phyloP scores from a whole-genome alignment of 2,888 invertebrate genomes.

The Lacanobia wlatinum region DNA sequence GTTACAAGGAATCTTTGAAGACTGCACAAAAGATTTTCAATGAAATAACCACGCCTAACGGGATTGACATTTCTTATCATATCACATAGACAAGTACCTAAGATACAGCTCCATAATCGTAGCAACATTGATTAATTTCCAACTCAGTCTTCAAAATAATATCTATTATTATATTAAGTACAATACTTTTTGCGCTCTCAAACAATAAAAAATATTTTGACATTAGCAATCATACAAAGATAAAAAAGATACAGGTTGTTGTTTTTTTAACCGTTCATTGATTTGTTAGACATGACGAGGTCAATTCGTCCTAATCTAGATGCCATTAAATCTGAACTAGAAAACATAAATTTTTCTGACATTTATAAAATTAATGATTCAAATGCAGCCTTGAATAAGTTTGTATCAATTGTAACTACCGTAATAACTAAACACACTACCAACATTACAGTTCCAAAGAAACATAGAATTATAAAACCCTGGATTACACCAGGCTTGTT shows the following conservation, averaged over 20 bases:
- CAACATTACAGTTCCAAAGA: too few species aligned
- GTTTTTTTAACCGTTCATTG: not conserved
- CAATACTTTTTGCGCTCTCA: constrained; percentile 16
- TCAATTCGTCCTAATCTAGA: too few species aligned
- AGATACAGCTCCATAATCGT: not conserved
- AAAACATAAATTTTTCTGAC: too few species aligned
- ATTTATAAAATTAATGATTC: too few species aligned
- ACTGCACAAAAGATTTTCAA: constrained; percentile 2
- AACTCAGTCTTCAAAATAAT: constrained; percentile 2
- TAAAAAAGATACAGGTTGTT: constrained; percentile 15
- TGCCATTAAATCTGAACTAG: too few species aligned
- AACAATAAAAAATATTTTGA: constrained; percentile 39
- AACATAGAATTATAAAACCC: too few species aligned
- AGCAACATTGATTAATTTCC: constrained; percentile 12
- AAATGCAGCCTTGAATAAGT: too few species aligned
- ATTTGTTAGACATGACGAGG: constrained; percentile 26
- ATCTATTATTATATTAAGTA: constrained; percentile 1
- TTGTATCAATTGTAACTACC: too few species aligned
- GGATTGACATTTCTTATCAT: constrained; percentile 5
- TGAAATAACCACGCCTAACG: constrained; percentile 1
- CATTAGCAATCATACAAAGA: constrained; percentile 30
- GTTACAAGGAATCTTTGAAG: not conserved
- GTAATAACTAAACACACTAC: too few species aligned
- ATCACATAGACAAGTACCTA: not conserved
- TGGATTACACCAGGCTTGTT: too few species aligned